These are phyloP conservation scores for Magallana angulata DNA, from an alignment of 1,140 invertebrate species.

Conservation along the genomic window DNA sequence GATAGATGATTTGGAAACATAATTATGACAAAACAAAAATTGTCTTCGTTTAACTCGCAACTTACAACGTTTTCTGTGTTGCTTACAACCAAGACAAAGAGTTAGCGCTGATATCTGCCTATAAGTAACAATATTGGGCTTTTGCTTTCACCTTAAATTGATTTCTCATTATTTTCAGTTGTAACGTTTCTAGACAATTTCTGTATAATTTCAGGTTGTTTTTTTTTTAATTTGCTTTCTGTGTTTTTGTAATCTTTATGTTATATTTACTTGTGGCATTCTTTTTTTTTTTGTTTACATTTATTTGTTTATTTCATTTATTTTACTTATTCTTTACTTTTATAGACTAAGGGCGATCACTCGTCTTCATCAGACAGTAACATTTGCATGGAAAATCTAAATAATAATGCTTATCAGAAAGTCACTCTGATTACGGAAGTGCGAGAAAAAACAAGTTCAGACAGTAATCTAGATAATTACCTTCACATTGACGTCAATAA, in stretches of 20 bases:
- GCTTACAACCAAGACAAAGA: too few relatives aligned
- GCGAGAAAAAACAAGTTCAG: background rate
- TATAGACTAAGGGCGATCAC: background rate
- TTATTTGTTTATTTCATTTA: background rate
- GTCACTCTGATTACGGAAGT: constrained; percentile 2
- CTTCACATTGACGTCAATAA: too few relatives aligned
- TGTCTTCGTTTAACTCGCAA: too few relatives aligned
- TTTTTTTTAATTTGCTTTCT: background rate
- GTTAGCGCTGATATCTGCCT: too few relatives aligned
- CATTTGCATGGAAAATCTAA: constrained; percentile 2
- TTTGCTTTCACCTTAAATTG: too few relatives aligned
- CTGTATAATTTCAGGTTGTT: background rate
- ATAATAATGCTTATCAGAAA: constrained; percentile 15
- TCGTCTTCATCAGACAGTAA: constrained; percentile 18
- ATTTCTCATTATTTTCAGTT: too few relatives aligned
- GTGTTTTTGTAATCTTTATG: background rate
- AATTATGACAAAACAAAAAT: too few relatives aligned
- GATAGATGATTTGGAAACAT: too few relatives aligned
- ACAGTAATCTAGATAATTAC: background rate
- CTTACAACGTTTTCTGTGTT: too few relatives aligned
- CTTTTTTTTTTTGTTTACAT: background rate
- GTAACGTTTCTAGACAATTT: too few relatives aligned
- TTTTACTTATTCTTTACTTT: background rate
- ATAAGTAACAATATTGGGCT: too few relatives aligned
- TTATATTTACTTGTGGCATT: background rate